Evolutionary conservation across 2,113 vertebrate genomes (phyloP).

Genomic region (Nycticryphes semicollaris): DNA sequence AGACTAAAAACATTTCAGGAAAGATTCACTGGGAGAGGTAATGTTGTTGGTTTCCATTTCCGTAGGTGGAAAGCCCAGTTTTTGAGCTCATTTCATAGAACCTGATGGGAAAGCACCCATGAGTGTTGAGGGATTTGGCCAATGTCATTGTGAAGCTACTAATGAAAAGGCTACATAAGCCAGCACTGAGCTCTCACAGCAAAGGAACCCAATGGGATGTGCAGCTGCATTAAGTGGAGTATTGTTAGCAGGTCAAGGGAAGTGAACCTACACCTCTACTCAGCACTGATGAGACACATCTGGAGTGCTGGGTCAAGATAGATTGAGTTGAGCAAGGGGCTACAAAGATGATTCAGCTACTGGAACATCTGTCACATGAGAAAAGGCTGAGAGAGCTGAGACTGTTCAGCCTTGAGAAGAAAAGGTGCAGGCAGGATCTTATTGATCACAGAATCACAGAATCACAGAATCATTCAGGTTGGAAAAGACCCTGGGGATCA

Average conservation of each 20-base stretch:
- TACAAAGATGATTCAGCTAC: neutral
- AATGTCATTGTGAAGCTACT: neutral
- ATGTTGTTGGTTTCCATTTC: neutral
- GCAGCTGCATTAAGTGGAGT: neutral
- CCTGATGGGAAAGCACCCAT: neutral
- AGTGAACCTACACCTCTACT: neutral
- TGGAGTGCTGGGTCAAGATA: neutral
- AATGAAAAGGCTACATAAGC: neutral
- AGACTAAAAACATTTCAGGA: neutral
- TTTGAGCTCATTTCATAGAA: neutral
- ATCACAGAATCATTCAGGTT: too few species aligned
- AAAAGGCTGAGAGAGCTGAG: neutral
- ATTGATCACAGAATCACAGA: too few species aligned
- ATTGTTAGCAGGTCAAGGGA: neutral
- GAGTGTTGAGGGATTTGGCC: neutral
- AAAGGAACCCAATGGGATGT: neutral
- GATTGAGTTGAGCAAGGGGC: accelerated
- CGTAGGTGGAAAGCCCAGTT: neutral
- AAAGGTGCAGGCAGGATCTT: neutral
- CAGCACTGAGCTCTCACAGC: neutral
- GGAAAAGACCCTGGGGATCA: too few species aligned
- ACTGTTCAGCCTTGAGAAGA: neutral
- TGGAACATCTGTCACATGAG: neutral
- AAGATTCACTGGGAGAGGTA: neutral
- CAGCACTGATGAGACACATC: neutral